phyloP scores from a whole-genome alignment of 2,113 vertebrate genomes.

The Plestiodon gilberti region DNA sequence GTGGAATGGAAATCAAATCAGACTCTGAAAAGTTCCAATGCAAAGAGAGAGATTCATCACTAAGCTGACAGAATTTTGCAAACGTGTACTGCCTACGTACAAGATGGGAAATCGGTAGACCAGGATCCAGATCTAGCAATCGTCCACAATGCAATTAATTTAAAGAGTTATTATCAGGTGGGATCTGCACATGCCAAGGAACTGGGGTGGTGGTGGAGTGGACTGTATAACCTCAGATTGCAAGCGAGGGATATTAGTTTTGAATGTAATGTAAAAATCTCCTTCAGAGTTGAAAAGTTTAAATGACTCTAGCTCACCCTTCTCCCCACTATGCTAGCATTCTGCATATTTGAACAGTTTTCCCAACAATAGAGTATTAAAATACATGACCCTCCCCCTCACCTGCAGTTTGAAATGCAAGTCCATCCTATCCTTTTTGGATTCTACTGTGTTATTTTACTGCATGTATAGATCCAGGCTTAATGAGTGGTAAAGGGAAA shows the following conservation, averaged over 20 bases:
- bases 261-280: neutral
- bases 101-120: neutral
- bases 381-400: neutral
- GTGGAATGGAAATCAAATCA: too few species aligned
- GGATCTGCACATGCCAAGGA: neutral
- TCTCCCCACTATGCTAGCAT: too few species aligned
- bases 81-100: neutral
- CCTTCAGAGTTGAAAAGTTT: too few species aligned
- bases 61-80: neutral
- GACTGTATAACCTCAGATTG: neutral
- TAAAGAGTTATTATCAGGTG: neutral
- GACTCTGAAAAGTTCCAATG: too few species aligned
- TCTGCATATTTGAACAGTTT: neutral
- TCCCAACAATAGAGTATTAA: neutral
- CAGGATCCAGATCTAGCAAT: neutral
- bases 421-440: neutral
- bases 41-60: too few species aligned
- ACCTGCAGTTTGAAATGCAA: neutral
- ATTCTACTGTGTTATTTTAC: neutral
- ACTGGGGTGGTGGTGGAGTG: neutral
- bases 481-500: neutral
- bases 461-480: neutral
- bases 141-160: neutral
- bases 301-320: neutral
- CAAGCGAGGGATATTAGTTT: neutral